Evolutionary conservation across 2,113 vertebrate species (phyloP), one percentile per base, ranked within the genome.

Genomic region (Etheostoma cragini): DNA sequence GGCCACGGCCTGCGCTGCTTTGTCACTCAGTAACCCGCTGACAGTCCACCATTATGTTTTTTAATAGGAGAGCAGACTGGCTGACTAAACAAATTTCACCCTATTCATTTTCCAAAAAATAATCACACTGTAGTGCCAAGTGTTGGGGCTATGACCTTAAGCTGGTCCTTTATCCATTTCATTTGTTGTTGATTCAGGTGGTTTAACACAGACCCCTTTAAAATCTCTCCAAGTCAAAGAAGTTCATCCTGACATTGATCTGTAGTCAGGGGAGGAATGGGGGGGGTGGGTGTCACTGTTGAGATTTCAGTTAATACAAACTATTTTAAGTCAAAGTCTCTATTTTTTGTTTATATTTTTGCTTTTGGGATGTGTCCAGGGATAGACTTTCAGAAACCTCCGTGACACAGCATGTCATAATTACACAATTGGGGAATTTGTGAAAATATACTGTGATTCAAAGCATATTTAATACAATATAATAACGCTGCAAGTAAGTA

Each of bases 1-100:
- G 87, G 88, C 75, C 90, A 88, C 7, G 84, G 85, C 60, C 70
- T 24, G 74, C 46, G 0, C 8, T 3, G 2, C 80, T 57, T 63
- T 79, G 88, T 84, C 52, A 82, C 63, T 87, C 58, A 86, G 69
- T 84, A 84, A 87, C 72, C 58, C 0, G 64, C 50, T 73, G 71
- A 82, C 80, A 86, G 57, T 2, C 63, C 61, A 15, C 68, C 57
- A 84, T 89, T 82, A 66, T 88, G 33, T 49, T 45, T 16, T 61
- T 65, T 64, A 82, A 85, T 61, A 78, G 68, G 54, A 60, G 54
- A 15, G 22, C 72, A 26, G 63, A 61, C 81, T 2, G 19, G 74
- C 78, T 54, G 74, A 72, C n/a, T 58, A 15, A 33, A 60, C 81
- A n/a, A 3, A 76, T 68, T 76, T 30, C 57, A 17, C 5, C 22